Evolutionary conservation across 2,113 vertebrate genomes (phyloP), one percentile per base, ranked within the genome.

Genomic region (Megatriorchis doriae): DNA sequence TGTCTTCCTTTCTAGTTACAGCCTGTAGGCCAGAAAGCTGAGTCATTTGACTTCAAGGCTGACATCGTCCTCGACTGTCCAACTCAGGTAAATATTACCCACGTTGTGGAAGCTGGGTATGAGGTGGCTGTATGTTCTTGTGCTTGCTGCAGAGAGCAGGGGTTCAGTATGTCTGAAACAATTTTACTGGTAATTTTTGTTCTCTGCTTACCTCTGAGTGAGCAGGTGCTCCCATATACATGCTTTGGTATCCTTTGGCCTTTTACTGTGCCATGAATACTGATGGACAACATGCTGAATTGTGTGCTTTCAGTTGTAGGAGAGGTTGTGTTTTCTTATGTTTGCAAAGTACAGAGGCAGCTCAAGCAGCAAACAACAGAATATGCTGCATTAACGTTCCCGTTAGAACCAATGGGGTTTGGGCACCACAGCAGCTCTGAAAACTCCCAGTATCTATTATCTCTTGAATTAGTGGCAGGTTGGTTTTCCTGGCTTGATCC

Each of bases 1-100:
- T 92, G 9, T 82, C 45, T 96, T 74, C 67, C 65, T 59, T 36
- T 73, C 58, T 74, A 99, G 99, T 81, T 99, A 21, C 98, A 99
- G 78, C 98, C 99, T 40, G 86, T 99, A 42, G 98, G 98, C 53
- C 97, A 98, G 92, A 99, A 99, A 96, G 98, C 97, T 3, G 94
- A 97, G 27, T 98, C 96, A 3, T 97, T 99, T 86, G 92, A 99
- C 96, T 98, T 99, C 66, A 31, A 19, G 7, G 65, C 50, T 32
- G 95, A 91, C 11, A 43, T 98, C 6, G 19, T 95, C n/a, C 92
- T 99, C 14, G 95, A 95, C 93, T 99, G 99, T 89, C 99, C 99
- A 16, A 95, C 98, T 65, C 84, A 98, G 98, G 99, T 99, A 98
- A 97, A 31, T 66, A 74, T 10, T 11, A 26, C 21, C 18, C 36